Base-by-base conservation (phyloP, 2,797 vertebrate genomes). In the Bradypodion pumilum region DNA sequence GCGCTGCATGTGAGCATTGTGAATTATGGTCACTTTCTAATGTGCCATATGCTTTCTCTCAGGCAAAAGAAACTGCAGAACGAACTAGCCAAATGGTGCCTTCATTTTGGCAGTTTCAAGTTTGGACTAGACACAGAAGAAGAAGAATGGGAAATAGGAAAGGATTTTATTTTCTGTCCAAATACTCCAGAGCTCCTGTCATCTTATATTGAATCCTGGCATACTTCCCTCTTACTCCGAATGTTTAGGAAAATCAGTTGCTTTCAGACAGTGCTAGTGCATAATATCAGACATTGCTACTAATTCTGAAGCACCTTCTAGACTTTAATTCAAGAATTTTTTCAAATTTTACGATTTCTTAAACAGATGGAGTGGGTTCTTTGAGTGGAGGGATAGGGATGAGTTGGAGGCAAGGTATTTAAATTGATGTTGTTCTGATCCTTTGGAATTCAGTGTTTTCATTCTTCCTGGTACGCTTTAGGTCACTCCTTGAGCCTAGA, bases 1-100 rank as follows among this genome's bases (percentile, higher is more conserved):
- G 69, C 3, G 13, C 27, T 46, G 0, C 16, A 40, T 83, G 1
- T 70, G 76, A 89, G 37, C 1, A 0, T 16, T 8, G 63, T 5
- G 52, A 78, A 13, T 66, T 0, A 0, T 52, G 40, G 81, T 15
- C 40, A n/a, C 32, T 8, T 81, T 70, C 19, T 44, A 56, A 63
- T 70, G 29, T 85, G 15, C 52, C 35, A 69, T 46, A 56, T 12
- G 27, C 23, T 16, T 72, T 76, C 35, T 84, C 42, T 15, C 29
- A n/a, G n/a, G n/a, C n/a, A n/a, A n/a, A n/a, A n/a, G n/a, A n/a
- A n/a, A n/a, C n/a, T n/a, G n/a, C n/a, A n/a, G n/a, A n/a, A n/a
- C n/a, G n/a, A n/a, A n/a, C n/a, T n/a, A n/a, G n/a, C n/a, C n/a
- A n/a, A n/a, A n/a, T n/a, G n/a, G n/a, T n/a, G n/a, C n/a, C n/a